Evolutionary conservation across 2,113 vertebrate species (phyloP).

Genomic region (Hippocampus zosterae): DNA sequence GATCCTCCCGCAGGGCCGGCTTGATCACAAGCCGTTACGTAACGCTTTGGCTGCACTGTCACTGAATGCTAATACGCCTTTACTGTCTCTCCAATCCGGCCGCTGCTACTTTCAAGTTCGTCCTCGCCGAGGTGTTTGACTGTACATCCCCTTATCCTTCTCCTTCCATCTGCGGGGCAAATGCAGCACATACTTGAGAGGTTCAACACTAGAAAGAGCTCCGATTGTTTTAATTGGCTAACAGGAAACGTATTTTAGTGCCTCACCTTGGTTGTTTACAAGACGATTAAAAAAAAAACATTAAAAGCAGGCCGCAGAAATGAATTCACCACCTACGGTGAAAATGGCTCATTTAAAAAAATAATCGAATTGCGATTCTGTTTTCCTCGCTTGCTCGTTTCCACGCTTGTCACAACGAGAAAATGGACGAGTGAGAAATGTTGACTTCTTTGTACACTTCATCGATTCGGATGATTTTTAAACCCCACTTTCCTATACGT

Average conservation of each 20-base stretch:
- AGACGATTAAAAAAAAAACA: constrained; percentile 32
- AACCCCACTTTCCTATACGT: background rate
- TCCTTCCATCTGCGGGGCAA: constrained; percentile 21
- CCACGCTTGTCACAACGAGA: too few species aligned
- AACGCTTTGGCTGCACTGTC: constrained; percentile 46
- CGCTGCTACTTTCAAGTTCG: constrained; percentile 44
- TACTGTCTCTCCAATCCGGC: constrained; percentile 17
- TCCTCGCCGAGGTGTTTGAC: constrained; percentile 8
- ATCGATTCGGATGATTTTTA: background rate
- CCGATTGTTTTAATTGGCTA: constrained; percentile 64
- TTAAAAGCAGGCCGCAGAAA: constrained; percentile 46
- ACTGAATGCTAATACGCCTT: constrained; percentile 44
- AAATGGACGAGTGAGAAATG: too few species aligned
- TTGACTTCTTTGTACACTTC: too few species aligned
- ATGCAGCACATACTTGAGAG: constrained; percentile 24
- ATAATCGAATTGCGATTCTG: too few species aligned
- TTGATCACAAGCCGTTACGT: constrained; percentile 43
- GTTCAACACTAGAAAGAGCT: constrained; percentile 27
- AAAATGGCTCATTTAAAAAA: constrained; percentile 53
- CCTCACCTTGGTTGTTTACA: constrained; percentile 68
- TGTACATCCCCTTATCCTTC: constrained; percentile 1
- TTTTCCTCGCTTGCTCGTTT: too few species aligned
- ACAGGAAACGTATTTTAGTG: constrained; percentile 73
- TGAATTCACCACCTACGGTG: constrained; percentile 61
- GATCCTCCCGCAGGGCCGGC: constrained; percentile 31